Base-by-base conservation (phyloP, 2,797 vertebrate species). In the Poecilia picta region DNA sequence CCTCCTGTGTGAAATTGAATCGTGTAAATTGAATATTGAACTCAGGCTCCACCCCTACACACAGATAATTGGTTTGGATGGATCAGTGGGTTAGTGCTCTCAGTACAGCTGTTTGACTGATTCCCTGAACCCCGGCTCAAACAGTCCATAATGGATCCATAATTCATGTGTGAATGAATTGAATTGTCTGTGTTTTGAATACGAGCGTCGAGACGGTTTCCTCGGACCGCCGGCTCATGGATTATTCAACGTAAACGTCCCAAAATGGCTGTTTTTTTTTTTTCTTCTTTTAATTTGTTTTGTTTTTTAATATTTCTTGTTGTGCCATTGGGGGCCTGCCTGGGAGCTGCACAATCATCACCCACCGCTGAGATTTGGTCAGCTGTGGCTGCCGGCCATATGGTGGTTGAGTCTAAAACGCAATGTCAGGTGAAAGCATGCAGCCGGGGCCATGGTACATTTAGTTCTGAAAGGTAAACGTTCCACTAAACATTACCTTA, bases 11-110 rank as follows among this genome's bases (percentile, higher is more conserved):
- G 72, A 80, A 88, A 88, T 87, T 89, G 91, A 91, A 89, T 82
- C 75, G 91, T 77, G 89, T 91, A 93, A 92, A 92, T 92, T 92
- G 92, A 93, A 93, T 94, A 90, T 93, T 89, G 93, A 89, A 87
- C 86, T 68, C 73, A 85, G 87, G 82, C 91, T 89, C 91, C 87
- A 89, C 86, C 91, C 91, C 86, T 51, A 83, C 89, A 90, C 88
- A 78, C 89, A 84, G 90, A 90, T 93, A 92, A 93, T 92, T 91
- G 89, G 85, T 91, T 89, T 89, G 89, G 91, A 92, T 90, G 89
- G 86, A 90, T 90, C 86, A 80, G 87, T 78, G 88, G 89, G 93
- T 89, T 85, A 80, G 87, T 75, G 89, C 88, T 81, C 79, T 83
- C 78, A 64, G 76, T 85, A 74, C 85, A 87, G 87, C 85, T 86